A percentile compares a stretch with the other conserved stretches of the same genome.
Conservation (phyloP, 2,797 vertebrate species). For the Eutrigla gurnardus region DNA sequence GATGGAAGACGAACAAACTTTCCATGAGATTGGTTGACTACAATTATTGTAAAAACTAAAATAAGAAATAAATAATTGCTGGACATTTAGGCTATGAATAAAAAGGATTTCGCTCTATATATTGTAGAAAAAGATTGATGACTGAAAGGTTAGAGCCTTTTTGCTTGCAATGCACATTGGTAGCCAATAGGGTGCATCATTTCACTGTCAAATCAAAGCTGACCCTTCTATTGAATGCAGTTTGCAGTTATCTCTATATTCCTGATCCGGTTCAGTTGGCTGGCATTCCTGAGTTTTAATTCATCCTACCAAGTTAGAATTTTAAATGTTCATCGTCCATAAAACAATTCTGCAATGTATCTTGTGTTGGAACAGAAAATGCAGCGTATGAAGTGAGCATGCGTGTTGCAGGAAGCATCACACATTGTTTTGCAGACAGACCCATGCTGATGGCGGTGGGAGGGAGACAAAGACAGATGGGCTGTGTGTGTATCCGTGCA, state of each 20-base stretch:
- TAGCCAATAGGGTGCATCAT: conserved; percentile 52
- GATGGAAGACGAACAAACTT: neutral
- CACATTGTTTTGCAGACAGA: conserved; percentile 64
- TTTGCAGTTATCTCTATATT: conserved; percentile 18
- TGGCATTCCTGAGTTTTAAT: neutral
- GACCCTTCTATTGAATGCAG: neutral
- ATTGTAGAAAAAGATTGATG: neutral
- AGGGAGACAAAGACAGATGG: conserved; percentile 70
- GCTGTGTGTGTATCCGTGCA: conserved; percentile 41
- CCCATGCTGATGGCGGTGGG: conserved; percentile 59
- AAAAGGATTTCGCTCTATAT: neutral
- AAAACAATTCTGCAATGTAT: conserved; percentile 11
- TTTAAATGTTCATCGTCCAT: neutral
- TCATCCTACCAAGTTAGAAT: no score
- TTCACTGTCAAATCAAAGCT: conserved; percentile 28
- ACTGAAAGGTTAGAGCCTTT: neutral
- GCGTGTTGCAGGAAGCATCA: conserved; percentile 37
- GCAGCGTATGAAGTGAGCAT: conserved; percentile 32
- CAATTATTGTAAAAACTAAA: neutral
- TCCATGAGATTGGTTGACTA: neutral
- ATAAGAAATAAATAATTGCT: neutral
- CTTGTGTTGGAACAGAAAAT: conserved; percentile 10
- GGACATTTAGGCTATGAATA: neutral
- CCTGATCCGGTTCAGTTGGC: conserved; percentile 11
- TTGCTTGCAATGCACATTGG: conserved; percentile 6